A percentile compares a stretch with the other conserved stretches of the same genome.
Evolutionary conservation across 2,113 vertebrate genomes (phyloP).

Genomic region (Pardalotus punctatus): DNA sequence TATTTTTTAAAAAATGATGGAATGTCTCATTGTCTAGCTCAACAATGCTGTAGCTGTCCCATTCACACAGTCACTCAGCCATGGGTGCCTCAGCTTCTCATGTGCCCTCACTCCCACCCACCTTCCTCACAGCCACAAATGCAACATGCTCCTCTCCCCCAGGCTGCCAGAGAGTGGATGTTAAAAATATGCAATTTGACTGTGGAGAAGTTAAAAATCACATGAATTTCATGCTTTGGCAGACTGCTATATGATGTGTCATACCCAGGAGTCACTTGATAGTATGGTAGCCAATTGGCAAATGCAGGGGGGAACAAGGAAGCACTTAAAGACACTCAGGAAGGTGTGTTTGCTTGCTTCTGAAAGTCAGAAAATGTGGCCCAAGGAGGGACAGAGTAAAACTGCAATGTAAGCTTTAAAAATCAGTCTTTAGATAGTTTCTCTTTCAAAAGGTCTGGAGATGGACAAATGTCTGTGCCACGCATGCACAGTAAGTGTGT

Average conservation of each 20-base stretch:
- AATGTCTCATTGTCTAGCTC: background rate
- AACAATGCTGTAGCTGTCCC: background rate
- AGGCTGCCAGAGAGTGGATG: rapidly evolving
- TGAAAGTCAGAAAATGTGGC: background rate
- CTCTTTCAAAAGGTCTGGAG: background rate
- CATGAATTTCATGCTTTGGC: background rate
- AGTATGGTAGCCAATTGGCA: background rate
- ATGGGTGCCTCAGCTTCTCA: background rate
- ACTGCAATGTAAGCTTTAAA: background rate
- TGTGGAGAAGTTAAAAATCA: background rate
- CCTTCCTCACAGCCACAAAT: background rate
- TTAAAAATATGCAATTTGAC: background rate
- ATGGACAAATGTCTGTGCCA: background rate
- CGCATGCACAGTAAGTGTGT: background rate
- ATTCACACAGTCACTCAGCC: background rate
- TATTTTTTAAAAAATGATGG: background rate
- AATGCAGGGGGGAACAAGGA: background rate
- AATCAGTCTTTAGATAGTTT: background rate
- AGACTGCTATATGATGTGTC: background rate
- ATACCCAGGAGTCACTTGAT: background rate
- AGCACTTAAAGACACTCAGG: background rate
- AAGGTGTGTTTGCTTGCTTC: background rate
- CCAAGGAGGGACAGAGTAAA: background rate
- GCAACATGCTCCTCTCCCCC: background rate
- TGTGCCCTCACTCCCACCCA: background rate